These are phyloP conservation scores for Lymantria monacha DNA, from an alignment of 2,888 invertebrate genomes.

Conservation along the genomic window DNA sequence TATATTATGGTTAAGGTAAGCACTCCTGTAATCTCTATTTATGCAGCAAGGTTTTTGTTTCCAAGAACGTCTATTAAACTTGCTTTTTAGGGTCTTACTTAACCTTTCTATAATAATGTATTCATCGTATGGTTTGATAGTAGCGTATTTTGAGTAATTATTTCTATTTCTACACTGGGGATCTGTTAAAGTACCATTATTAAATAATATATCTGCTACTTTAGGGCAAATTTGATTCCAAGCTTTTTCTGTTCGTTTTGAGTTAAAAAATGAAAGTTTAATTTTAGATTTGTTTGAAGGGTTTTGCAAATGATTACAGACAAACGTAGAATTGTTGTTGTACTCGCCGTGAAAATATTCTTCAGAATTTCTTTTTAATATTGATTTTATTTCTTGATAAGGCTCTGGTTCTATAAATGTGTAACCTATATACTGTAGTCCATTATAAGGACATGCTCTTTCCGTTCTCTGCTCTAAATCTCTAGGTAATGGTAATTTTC, in stretches of 20 bases:
- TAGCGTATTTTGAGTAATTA: no score
- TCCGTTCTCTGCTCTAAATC: constrained; percentile 15
- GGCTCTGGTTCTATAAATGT: constrained; percentile 10
- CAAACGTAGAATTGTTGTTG: background rate
- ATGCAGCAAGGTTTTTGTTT: background rate
- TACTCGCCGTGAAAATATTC: background rate
- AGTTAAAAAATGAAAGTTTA: background rate
- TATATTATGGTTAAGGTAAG: no score
- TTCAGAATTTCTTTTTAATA: constrained; percentile 22
- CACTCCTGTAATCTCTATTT: no score
- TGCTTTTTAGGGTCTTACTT: background rate
- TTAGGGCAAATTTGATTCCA: background rate
- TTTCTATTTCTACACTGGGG: background rate
- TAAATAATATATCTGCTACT: background rate
- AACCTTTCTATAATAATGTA: background rate
- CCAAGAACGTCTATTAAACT: background rate
- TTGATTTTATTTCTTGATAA: constrained; percentile 22
- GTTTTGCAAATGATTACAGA: background rate
- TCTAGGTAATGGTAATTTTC: constrained; percentile 22
- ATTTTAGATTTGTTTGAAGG: background rate
- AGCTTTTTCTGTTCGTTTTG: background rate
- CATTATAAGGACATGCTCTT: constrained; percentile 38
- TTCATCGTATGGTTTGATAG: background rate
- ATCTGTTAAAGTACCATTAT: background rate
- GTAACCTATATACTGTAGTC: constrained; percentile 37